These are phyloP conservation scores for Aporophyla nigra DNA, from an alignment of 2,888 invertebrate species.

Conservation along the genomic window DNA sequence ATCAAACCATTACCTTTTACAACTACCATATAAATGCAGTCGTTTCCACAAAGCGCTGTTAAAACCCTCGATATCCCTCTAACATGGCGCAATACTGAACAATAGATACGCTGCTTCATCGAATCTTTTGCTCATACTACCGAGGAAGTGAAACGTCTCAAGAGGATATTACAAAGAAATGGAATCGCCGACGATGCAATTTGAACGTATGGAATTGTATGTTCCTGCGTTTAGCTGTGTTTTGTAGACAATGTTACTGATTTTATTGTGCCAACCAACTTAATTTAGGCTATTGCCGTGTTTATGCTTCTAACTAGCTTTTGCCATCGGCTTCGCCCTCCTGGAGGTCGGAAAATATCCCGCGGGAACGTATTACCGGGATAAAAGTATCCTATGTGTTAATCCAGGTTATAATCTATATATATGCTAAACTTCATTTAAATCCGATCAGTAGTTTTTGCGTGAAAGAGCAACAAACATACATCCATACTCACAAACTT, in stretches of 20 bases:
- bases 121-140: not conserved
- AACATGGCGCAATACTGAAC: not conserved
- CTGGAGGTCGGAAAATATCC: too few species aligned
- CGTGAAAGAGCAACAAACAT: too few species aligned
- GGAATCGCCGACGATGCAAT: conserved; percentile 17
- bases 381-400: too few species aligned
- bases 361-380: too few species aligned
- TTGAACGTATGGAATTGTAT: conserved; percentile 3
- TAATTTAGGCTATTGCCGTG: too few species aligned
- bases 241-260: not conserved
- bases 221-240: not conserved
- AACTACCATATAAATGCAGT: not conserved
- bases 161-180: conserved; percentile 38
- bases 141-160: conserved; percentile 7
- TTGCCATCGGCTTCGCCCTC: too few species aligned
- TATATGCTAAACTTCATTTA: too few species aligned
- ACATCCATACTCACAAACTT: too few species aligned
- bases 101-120: not conserved
- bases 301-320: too few species aligned
- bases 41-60: not conserved
- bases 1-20: not conserved
- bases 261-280: too few species aligned
- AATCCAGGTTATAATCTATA: too few species aligned
- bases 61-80: not conserved
- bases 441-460: too few species aligned